Evolutionary conservation across 2,888 invertebrate species (phyloP).

Genomic region (Poecilobothrus nobilitatus): DNA sequence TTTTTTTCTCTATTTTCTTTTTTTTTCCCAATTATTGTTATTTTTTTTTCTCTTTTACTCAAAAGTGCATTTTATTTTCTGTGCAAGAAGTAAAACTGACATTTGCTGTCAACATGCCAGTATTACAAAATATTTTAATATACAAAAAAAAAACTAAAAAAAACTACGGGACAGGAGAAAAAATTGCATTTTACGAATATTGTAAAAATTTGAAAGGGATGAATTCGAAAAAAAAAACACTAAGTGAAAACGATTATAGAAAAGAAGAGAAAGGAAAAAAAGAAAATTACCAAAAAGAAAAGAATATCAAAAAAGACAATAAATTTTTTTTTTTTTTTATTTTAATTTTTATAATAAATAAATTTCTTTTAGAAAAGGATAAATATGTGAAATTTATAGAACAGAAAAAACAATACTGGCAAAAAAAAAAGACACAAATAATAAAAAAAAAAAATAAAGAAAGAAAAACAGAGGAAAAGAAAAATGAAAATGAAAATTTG

Average conservation of each 20-base stretch:
- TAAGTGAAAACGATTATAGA: not conserved
- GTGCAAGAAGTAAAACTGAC: constrained; percentile 3
- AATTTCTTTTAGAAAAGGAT: not conserved
- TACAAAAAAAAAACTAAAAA: not conserved
- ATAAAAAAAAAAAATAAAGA: too few relatives aligned
- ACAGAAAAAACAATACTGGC: not conserved
- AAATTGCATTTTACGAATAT: not conserved
- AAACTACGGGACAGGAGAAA: not conserved
- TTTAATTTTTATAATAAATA: not conserved
- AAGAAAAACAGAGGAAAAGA: not conserved
- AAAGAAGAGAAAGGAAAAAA: too few relatives aligned
- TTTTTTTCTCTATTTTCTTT: too few relatives aligned
- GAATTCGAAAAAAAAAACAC: not conserved
- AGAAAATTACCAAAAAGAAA: too few relatives aligned
- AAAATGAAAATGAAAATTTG: not conserved
- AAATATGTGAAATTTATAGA: not conserved
- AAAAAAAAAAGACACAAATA: too few relatives aligned
- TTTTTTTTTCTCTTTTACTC: not conserved
- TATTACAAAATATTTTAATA: constrained; percentile 1
- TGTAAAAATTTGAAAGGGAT: not conserved
- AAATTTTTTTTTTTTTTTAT: too few relatives aligned
- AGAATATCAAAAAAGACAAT: too few relatives aligned
- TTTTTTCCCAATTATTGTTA: too few relatives aligned
- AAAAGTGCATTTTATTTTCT: constrained; percentile 1
- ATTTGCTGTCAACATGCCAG: constrained; percentile 6